These are phyloP conservation scores for Caenorhabditis uteleia DNA, from an alignment of 2,888 invertebrate species.

Conservation along the genomic window DNA sequence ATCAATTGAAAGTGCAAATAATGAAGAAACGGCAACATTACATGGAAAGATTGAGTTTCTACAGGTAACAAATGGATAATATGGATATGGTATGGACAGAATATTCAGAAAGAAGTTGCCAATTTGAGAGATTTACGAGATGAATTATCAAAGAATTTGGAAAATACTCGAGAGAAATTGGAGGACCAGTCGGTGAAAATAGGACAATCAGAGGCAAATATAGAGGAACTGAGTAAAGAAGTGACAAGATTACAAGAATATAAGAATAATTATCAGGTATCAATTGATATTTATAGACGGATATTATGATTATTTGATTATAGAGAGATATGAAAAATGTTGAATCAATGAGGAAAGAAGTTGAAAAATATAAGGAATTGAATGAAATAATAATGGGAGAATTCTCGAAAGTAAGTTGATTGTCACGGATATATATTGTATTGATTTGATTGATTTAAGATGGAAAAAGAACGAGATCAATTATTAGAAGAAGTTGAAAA, in stretches of 20 bases:
- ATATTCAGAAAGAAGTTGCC: constrained; percentile 40
- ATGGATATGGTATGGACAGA: not conserved
- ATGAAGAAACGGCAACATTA: constrained; percentile 19
- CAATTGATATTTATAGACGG: not conserved
- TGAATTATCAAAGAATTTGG: constrained; percentile 27
- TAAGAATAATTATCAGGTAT: constrained; percentile 35
- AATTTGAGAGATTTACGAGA: constrained; percentile 41
- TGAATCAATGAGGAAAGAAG: constrained; percentile 41
- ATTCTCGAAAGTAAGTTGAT: constrained; percentile 31
- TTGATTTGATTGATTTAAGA: constrained; percentile 8
- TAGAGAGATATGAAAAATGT: constrained; percentile 47
- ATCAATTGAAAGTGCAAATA: constrained; percentile 28
- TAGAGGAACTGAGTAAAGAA: constrained; percentile 40
- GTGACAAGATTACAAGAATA: constrained; percentile 33
- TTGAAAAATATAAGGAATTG: constrained; percentile 50
- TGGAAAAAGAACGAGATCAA: constrained; percentile 50
- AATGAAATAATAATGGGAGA: constrained; percentile 53
- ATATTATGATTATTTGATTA: not conserved
- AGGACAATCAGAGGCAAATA: constrained; percentile 27
- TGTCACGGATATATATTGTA: not conserved
- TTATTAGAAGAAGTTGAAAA: constrained; percentile 37
- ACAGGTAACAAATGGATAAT: constrained; percentile 17
- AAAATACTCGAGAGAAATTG: constrained; percentile 30
- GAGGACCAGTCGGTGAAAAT: constrained; percentile 28
- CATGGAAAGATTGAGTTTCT: constrained; percentile 41